Percentiles rank a stretch among this genome's conserved stretches.
phyloP scores from a whole-genome alignment of 2,797 vertebrate species.

The Crotalus adamanteus region DNA sequence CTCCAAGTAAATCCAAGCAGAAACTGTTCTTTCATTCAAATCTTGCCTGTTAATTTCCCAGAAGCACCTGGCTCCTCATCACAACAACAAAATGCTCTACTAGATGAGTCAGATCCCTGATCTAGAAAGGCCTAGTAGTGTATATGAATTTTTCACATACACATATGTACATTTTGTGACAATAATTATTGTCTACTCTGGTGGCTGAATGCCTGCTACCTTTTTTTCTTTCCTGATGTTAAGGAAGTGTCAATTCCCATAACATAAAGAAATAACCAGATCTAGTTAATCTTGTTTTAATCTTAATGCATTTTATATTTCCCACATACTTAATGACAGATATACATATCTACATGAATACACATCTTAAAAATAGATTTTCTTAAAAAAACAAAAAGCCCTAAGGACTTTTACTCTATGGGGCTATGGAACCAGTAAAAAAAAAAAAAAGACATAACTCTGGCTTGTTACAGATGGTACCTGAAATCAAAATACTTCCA shows the following conservation, averaged over 20 bases:
- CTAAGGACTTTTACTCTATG: background rate
- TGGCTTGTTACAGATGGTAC: fast-evolving
- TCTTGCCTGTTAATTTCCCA: background rate
- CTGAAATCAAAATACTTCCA: background rate
- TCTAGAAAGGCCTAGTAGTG: background rate
- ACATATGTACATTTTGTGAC: background rate
- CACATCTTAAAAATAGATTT: background rate
- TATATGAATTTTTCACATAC: background rate
- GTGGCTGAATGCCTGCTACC: background rate
- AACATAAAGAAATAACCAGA: background rate
- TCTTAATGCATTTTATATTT: background rate
- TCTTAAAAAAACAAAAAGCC: background rate
- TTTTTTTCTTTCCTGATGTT: background rate
- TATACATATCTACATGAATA: background rate
- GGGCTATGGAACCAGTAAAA: background rate
- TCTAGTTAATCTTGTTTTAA: background rate
- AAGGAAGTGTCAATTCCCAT: background rate
- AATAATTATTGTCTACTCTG: background rate
- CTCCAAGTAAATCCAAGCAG: background rate
- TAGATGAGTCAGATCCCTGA: background rate
- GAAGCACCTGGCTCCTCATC: background rate
- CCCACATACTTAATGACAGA: background rate
- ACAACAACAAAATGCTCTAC: background rate
- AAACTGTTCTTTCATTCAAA: background rate
- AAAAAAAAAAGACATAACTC: background rate